Evolutionary conservation across 2,888 invertebrate genomes (phyloP).

Genomic region (Oegoconia quadripuncta): DNA sequence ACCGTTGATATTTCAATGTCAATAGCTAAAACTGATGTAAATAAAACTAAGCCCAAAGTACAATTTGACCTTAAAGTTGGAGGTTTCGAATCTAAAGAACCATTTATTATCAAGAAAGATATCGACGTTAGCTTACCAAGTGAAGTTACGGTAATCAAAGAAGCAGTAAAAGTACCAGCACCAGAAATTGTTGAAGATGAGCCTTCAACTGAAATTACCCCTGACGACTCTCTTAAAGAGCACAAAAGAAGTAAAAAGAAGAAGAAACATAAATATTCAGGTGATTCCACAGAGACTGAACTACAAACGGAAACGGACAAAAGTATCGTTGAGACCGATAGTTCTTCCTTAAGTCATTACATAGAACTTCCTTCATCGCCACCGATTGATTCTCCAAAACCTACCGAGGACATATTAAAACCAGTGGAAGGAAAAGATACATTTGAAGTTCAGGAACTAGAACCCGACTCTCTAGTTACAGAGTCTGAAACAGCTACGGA

Average conservation of each 20-base stretch:
- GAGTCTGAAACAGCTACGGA: constrained; percentile 66
- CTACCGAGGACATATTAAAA: constrained; percentile 38
- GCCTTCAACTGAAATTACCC: constrained; percentile 19
- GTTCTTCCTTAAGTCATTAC: constrained; percentile 66
- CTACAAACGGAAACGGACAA: constrained; percentile 50
- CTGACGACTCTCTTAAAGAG: constrained; percentile 43
- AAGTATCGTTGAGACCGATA: constrained; percentile 56
- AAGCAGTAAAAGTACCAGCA: constrained; percentile 18
- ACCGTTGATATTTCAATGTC: constrained; percentile 60
- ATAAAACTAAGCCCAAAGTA: constrained; percentile 48
- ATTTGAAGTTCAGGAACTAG: constrained; percentile 28
- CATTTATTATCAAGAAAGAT: constrained; percentile 56
- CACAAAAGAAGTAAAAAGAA: constrained; percentile 80
- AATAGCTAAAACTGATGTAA: constrained; percentile 43
- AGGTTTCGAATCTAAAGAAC: constrained; percentile 39
- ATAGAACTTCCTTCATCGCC: constrained; percentile 68
- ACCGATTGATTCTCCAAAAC: constrained; percentile 66
- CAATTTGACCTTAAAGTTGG: constrained; percentile 55
- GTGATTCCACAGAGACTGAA: constrained; percentile 45
- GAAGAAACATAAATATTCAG: constrained; percentile 79
- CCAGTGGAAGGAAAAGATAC: constrained; percentile 46
- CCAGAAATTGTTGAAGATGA: constrained; percentile 47
- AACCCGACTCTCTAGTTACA: constrained; percentile 62
- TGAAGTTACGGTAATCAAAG: constrained; percentile 44
- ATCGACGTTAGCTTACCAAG: constrained; percentile 54